Evolutionary conservation across 53 echinoderm and acorn worm genomes (phyloP).

Genomic region (Mesocentrotus franciscanus): DNA sequence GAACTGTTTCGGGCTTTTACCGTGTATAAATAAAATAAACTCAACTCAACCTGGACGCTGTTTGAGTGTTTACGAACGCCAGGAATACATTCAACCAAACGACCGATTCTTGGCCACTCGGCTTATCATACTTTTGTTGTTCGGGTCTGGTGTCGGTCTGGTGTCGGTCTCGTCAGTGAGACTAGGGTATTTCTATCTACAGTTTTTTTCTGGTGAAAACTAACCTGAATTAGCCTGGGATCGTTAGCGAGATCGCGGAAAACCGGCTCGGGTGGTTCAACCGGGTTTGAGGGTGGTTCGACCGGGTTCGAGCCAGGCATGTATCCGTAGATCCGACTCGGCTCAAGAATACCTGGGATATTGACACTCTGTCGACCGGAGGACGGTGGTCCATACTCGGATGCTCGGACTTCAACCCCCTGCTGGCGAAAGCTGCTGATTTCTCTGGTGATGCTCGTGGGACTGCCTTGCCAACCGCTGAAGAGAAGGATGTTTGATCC

Average conservation of each 20-base stretch:
- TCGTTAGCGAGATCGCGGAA: slow-evolving; percentile 40
- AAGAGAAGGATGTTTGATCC: slow-evolving; percentile 41
- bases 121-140: no score
- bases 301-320: not conserved
- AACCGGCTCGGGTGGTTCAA: slow-evolving; percentile 8
- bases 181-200: not conserved
- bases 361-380: not conserved
- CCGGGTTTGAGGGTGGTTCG: not conserved
- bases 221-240: slow-evolving; percentile 24
- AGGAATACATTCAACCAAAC: no score
- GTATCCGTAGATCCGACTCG: not conserved
- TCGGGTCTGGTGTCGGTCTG: no score
- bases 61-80: no score
- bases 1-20: no score
- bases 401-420: not conserved
- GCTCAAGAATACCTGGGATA: slow-evolving; percentile 21
- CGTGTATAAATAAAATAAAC: no score
- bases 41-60: no score
- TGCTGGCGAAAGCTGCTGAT: not conserved
- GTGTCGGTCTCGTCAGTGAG: no score
- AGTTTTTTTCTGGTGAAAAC: not conserved
- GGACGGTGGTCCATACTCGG: not conserved
- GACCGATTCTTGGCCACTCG: no score
- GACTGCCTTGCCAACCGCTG: slow-evolving; percentile 43
- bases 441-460: not conserved